These are phyloP conservation scores for Entomobrya multifasciata DNA, from an alignment of 2,888 invertebrate species.

Conservation along the genomic window DNA sequence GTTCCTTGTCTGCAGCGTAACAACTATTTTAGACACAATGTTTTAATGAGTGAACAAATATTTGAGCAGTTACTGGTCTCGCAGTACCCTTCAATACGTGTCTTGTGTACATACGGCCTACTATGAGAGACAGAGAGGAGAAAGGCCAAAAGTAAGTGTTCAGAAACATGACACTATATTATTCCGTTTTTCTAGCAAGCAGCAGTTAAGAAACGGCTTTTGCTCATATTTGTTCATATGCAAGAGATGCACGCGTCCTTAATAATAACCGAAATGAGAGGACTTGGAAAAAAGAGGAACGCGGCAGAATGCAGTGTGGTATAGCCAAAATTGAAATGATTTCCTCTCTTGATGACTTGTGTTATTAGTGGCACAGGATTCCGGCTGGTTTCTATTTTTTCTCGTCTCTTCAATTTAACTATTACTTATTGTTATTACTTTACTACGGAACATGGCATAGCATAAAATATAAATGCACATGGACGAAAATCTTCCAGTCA, in stretches of 20 bases:
- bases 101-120: conserved; percentile 5
- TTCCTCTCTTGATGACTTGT: conserved; percentile 59
- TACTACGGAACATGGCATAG: conserved; percentile 15
- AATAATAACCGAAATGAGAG: background rate
- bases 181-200: too few relatives aligned
- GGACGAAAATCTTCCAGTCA: conserved; percentile 22
- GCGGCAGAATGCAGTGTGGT: background rate
- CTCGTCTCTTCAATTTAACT: conserved; percentile 42
- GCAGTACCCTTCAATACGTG: conserved; percentile 36
- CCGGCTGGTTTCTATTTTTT: conserved; percentile 47
- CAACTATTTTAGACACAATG: conserved; percentile 63
- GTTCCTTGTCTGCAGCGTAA: conserved; percentile 18
- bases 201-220: too few relatives aligned
- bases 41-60: conserved; percentile 75
- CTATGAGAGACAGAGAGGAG: too few relatives aligned
- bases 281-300: background rate
- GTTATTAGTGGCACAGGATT: conserved; percentile 56
- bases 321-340: conserved; percentile 57
- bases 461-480: conserved; percentile 39
- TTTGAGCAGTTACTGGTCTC: conserved; percentile 62
- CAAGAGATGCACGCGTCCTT: conserved; percentile 27
- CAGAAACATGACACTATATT: too few relatives aligned
- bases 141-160: too few relatives aligned
- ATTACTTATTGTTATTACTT: conserved; percentile 69
- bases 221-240: background rate